Evolutionary conservation across 2,888 invertebrate species (phyloP).

Genomic region (Leistus spinibarbis): DNA sequence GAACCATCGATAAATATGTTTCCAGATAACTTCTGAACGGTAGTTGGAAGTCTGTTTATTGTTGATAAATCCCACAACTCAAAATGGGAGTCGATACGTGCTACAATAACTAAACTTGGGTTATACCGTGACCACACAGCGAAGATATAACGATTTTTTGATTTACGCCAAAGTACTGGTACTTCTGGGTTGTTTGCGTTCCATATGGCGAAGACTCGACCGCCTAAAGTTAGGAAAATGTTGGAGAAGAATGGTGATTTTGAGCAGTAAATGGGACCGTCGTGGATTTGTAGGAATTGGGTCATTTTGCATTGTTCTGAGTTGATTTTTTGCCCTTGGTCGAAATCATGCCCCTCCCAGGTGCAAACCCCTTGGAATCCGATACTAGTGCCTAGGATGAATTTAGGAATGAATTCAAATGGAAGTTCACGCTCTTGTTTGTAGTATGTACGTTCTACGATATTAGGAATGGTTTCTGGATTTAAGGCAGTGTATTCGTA

Average conservation of each 20-base stretch:
- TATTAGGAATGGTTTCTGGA: conserved; percentile 4
- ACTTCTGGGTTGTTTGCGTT: conserved; percentile 48
- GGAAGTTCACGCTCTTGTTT: not conserved
- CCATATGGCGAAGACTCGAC: conserved; percentile 77
- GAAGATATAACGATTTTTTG: conserved; percentile 4
- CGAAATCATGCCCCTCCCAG: conserved; percentile 74
- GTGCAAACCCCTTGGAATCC: conserved; percentile 54
- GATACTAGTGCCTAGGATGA: not conserved
- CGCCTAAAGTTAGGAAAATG: conserved; percentile 72
- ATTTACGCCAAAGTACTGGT: not conserved
- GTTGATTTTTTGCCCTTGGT: conserved; percentile 66
- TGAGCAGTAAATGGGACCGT: conserved; percentile 66
- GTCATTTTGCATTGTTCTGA: conserved; percentile 61
- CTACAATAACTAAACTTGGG: not conserved
- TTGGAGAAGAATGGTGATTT: conserved; percentile 68
- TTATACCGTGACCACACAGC: not conserved
- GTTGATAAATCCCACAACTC: conserved; percentile 64
- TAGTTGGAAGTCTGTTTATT: conserved; percentile 55
- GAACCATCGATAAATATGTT: not conserved
- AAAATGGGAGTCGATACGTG: not conserved
- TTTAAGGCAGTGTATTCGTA: not conserved
- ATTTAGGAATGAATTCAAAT: not conserved
- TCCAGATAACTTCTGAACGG: not conserved
- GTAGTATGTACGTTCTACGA: conserved; percentile 9
- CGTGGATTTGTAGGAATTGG: conserved; percentile 62